Evolutionary conservation across 1,140 invertebrate species (phyloP).

Genomic region (Homarus americanus): DNA sequence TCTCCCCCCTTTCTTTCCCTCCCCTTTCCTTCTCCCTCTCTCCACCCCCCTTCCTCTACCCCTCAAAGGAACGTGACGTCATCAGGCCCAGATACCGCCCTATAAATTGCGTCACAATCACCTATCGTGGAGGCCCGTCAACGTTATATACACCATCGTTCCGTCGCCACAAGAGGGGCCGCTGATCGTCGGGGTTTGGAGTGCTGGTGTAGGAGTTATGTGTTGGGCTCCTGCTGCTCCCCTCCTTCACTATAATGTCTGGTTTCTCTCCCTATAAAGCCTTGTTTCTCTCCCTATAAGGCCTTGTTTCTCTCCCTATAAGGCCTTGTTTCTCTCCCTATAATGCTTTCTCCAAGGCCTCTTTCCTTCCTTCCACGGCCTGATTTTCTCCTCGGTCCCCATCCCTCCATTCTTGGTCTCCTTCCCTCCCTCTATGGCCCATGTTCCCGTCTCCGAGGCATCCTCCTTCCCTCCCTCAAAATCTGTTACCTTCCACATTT

Average conservation of each 20-base stretch:
- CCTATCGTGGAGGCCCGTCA: background rate
- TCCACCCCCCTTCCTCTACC: background rate
- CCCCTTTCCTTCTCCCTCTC: background rate
- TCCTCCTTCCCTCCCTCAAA: too few relatives aligned
- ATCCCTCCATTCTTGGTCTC: too few relatives aligned
- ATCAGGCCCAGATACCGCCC: background rate
- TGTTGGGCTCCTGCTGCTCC: too few relatives aligned
- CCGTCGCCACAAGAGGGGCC: background rate
- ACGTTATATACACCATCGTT: background rate
- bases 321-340: too few relatives aligned
- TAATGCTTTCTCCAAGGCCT: too few relatives aligned
- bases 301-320: too few relatives aligned
- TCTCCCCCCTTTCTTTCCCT: background rate
- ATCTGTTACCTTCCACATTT: background rate
- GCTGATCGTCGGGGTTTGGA: background rate
- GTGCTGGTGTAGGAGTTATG: too few relatives aligned
- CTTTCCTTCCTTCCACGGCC: too few relatives aligned
- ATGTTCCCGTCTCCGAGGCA: background rate
- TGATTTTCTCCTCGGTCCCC: too few relatives aligned
- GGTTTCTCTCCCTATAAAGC: too few relatives aligned
- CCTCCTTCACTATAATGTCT: too few relatives aligned
- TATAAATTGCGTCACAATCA: background rate
- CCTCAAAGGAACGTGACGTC: background rate
- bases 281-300: too few relatives aligned
- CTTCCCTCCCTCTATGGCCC: background rate